Evolutionary conservation across 2,888 invertebrate genomes (phyloP).

Genomic region (Orthonevra nobilis): DNA sequence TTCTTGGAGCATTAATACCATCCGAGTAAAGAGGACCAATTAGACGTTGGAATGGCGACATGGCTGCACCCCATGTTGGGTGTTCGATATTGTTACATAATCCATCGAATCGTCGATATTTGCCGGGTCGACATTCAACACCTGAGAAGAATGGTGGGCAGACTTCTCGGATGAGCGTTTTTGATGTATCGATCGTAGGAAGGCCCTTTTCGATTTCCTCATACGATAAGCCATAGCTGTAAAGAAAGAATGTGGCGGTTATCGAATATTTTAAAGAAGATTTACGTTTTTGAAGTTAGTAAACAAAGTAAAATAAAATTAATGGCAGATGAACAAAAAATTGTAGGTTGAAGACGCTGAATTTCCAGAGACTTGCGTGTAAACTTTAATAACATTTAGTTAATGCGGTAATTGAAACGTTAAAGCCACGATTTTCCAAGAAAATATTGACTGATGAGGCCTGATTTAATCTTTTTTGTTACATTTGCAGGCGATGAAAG

Average conservation of each 20-base stretch:
- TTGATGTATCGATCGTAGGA: conserved; percentile 92
- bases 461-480: no score
- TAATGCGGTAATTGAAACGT: no score
- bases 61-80: conserved; percentile 93
- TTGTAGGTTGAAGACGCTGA: no score
- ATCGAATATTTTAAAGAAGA: no score
- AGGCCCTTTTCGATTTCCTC: conserved; percentile 94
- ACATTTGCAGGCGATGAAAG: no score
- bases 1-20: conserved; percentile 91
- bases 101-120: conserved; percentile 92
- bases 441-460: no score
- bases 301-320: no score
- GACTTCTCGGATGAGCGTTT: conserved; percentile 91
- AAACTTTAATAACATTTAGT: no score
- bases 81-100: conserved; percentile 93
- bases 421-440: no score
- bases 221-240: conserved; percentile 90
- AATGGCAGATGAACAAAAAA: no score
- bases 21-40: conserved; percentile 90
- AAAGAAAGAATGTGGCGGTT: conserved; percentile 58
- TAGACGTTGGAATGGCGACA: conserved; percentile 91
- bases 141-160: conserved; percentile 93
- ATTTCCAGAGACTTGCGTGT: no score
- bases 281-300: no score
- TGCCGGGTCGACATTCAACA: conserved; percentile 93